Conservation (phyloP, 2,113 vertebrate species). For the Sorex fumeus region DNA sequence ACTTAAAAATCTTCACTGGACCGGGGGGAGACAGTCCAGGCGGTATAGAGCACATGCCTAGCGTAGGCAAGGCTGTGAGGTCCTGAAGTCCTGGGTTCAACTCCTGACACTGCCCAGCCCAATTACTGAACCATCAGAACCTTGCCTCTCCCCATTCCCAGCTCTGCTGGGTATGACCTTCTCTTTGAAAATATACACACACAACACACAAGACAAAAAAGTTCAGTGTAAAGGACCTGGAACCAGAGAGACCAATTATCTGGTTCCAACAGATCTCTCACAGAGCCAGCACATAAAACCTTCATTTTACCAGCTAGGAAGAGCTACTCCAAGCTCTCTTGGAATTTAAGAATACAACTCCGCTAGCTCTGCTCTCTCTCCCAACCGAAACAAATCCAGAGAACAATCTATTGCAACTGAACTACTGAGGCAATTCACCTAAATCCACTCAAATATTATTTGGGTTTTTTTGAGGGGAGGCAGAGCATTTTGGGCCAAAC, state of each 20-base stretch:
- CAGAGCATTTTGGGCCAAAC: no score
- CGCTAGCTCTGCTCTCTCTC: constrained; percentile 9
- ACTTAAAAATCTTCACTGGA: not conserved
- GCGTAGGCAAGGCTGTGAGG: no score
- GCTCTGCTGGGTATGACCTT: no score
- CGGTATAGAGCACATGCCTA: no score
- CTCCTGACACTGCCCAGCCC: no score
- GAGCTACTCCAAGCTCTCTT: not conserved
- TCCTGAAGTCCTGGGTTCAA: no score
- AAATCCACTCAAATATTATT: no score
- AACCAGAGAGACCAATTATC: not conserved
- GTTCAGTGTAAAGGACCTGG: not conserved
- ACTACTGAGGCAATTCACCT: not conserved
- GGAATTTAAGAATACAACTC: not conserved
- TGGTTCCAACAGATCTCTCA: not conserved
- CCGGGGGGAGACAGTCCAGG: no score
- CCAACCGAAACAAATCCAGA: not conserved
- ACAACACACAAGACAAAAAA: not conserved
- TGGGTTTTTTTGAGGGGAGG: no score
- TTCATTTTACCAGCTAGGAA: not conserved
- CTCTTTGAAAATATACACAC: no score
- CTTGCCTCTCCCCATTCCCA: no score
- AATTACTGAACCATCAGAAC: no score
- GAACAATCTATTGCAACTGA: not conserved
- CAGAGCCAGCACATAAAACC: not conserved